Evolutionary conservation across 2,113 vertebrate species (phyloP).

Genomic region (Aptenodytes forsteri): DNA sequence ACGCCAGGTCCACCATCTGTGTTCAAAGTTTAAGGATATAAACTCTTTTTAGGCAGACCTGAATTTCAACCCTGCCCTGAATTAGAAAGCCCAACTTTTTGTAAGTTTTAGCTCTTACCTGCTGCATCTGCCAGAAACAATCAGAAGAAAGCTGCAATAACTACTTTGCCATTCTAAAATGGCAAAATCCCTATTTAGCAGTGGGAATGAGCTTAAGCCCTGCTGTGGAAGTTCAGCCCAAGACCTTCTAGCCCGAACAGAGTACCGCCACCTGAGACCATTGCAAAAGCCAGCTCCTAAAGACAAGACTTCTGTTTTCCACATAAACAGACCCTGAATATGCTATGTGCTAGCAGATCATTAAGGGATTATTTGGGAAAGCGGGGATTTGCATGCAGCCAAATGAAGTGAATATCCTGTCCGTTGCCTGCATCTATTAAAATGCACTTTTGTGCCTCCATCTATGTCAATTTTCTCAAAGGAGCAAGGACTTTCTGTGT

Average conservation of each 20-base stretch:
- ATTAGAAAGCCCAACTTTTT: not conserved
- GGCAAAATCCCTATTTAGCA: not conserved
- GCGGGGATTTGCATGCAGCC: not conserved
- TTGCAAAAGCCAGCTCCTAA: not conserved
- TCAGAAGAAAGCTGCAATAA: not conserved
- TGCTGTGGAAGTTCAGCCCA: not conserved
- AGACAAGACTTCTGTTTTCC: not conserved
- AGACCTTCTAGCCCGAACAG: not conserved
- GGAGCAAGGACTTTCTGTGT: not conserved
- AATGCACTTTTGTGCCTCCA: not conserved
- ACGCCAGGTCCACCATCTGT: not conserved
- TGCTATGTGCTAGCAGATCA: not conserved
- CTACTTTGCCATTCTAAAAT: not conserved
- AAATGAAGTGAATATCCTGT: not conserved
- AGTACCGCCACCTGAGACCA: not conserved
- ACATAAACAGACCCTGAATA: not conserved
- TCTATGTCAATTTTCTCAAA: not conserved
- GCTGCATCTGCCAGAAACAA: not conserved
- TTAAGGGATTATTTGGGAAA: slow-evolving; percentile 33
- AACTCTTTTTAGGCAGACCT: not conserved
- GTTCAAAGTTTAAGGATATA: not conserved
- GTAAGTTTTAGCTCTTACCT: not conserved
- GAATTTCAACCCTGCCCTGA: not conserved
- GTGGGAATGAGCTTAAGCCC: not conserved
- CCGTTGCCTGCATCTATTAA: not conserved